phyloP scores from a whole-genome alignment of 2,113 vertebrate species.

The Tapirus terrestris region DNA sequence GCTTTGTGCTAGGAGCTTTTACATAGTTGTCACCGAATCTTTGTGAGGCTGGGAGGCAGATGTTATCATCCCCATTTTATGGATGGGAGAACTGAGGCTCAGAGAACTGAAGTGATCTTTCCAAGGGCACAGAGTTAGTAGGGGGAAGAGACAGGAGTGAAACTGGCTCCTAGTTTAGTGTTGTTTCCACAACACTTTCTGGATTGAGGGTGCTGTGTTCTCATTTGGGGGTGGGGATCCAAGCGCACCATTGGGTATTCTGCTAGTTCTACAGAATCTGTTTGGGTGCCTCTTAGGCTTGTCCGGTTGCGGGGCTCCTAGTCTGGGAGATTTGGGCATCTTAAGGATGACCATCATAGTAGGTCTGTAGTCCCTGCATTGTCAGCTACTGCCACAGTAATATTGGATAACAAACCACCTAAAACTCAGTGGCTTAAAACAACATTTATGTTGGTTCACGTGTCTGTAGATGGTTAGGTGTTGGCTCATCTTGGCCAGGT shows the following conservation, averaged over 20 bases:
- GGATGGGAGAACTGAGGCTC: not conserved
- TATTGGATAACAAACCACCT: not conserved
- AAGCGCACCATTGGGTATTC: not conserved
- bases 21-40: not conserved
- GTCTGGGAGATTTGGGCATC: not conserved
- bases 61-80: not conserved
- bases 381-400: not conserved
- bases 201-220: not conserved
- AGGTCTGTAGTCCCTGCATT: not conserved
- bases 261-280: not conserved
- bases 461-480: not conserved
- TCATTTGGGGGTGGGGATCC: not conserved
- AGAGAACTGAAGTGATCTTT: not conserved
- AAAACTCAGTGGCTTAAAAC: not conserved
- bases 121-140: not conserved
- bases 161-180: not conserved
- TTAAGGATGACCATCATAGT: not conserved
- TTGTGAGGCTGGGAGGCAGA: not conserved
- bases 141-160: not conserved
- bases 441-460: not conserved
- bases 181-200: not conserved
- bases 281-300: not conserved
- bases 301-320: not conserved
- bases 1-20: not conserved
- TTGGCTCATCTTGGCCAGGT: not conserved